These are phyloP conservation scores for Xenopus laevis DNA, from an alignment of 2,113 vertebrate species.

Conservation along the genomic window DNA sequence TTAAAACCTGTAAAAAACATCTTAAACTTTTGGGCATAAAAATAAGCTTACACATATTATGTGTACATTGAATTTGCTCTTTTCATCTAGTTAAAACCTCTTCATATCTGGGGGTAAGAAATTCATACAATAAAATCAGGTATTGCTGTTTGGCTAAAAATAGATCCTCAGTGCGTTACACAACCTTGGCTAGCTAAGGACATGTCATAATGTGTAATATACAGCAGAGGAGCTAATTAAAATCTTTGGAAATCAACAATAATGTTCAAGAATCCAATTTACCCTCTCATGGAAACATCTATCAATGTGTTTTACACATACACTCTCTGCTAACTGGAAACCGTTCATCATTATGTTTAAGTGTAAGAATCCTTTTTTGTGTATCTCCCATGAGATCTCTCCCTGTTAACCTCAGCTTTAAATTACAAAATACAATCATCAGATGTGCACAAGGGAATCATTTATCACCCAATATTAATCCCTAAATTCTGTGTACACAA, in stretches of 20 bases:
- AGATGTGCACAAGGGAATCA: conserved; percentile 57
- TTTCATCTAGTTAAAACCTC: too few species aligned
- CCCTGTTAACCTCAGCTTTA: conserved; percentile 57
- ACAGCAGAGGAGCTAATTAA: conserved; percentile 12
- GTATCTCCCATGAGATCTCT: conserved; percentile 48
- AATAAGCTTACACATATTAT: too few species aligned
- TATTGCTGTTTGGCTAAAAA: too few species aligned
- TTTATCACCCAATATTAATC: conserved; percentile 53
- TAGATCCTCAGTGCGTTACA: background rate
- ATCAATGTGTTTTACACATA: conserved; percentile 27
- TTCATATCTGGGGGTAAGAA: too few species aligned
- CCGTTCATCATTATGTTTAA: conserved; percentile 48
- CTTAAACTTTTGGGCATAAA: too few species aligned
- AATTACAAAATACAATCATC: conserved; percentile 58
- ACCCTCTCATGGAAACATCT: conserved; percentile 20
- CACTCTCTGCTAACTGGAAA: conserved; percentile 34
- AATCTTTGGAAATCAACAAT: conserved; percentile 1
- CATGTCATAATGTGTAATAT: conserved; percentile 24
- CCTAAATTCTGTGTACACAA: background rate
- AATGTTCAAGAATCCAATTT: conserved; percentile 17
- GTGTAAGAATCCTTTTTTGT: conserved; percentile 45
- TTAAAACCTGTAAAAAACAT: too few species aligned
- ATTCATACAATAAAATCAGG: too few species aligned
- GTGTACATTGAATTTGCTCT: too few species aligned
- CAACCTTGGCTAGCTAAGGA: conserved; percentile 36